Evolutionary conservation across 2,113 vertebrate species (phyloP).

Genomic region (Anhinga rufa): DNA sequence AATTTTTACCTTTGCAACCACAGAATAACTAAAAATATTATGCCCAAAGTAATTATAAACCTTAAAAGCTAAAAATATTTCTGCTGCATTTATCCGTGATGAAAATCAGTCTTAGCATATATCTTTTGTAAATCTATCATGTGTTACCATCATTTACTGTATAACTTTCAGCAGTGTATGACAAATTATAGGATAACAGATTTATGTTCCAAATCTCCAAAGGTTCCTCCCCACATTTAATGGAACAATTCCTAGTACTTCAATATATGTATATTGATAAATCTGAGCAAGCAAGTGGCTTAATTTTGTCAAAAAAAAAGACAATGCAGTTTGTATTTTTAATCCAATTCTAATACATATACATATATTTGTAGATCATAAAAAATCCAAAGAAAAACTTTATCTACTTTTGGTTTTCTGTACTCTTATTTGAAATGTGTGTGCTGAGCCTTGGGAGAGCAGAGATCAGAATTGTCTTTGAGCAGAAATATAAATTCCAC

Average conservation of each 20-base stretch:
- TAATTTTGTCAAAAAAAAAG: not conserved
- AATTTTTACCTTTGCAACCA: not conserved
- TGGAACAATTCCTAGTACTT: not conserved
- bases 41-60: not conserved
- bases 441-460: not conserved
- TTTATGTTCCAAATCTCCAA: not conserved
- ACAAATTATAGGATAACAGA: not conserved
- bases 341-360: not conserved
- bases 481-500: not conserved
- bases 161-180: not conserved
- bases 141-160: not conserved
- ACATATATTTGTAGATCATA: not conserved
- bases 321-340: not conserved
- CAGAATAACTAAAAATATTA: not conserved
- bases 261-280: not conserved
- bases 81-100: not conserved
- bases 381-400: not conserved
- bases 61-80: not conserved
- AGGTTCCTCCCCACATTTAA: not conserved
- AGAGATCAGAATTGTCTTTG: not conserved
- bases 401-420: not conserved
- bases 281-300: not conserved
- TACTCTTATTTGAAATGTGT: not conserved
- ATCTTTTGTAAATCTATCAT: not conserved
- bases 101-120: not conserved